Conservation (phyloP, 2,797 vertebrate genomes). For the Catamblyrhynchus diadema region DNA sequence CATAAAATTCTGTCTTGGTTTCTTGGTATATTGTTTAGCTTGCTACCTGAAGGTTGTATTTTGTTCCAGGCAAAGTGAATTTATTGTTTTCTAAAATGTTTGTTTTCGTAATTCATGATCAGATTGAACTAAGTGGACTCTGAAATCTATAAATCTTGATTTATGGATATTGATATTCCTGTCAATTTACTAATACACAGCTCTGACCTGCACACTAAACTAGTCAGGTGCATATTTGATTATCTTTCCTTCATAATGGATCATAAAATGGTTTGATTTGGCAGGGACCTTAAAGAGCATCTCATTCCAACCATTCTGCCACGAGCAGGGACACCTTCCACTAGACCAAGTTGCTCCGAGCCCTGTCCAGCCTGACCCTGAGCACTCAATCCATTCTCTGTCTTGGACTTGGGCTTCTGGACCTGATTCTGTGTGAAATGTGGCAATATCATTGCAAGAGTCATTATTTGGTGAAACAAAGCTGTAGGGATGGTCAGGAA, state of each 20-base stretch:
- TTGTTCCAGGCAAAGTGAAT: background rate
- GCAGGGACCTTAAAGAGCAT: background rate
- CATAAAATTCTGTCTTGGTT: background rate
- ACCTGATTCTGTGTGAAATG: background rate
- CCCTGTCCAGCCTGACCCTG: background rate
- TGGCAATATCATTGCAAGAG: background rate
- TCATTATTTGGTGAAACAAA: background rate
- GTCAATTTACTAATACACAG: slow-evolving; percentile 25
- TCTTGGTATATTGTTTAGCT: background rate
- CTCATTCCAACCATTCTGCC: background rate
- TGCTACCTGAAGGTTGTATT: background rate
- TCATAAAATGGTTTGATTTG: background rate
- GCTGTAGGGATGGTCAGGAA: background rate
- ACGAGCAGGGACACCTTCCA: background rate
- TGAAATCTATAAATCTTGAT: background rate
- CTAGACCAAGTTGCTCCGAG: background rate
- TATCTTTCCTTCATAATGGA: background rate
- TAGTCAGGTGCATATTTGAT: background rate
- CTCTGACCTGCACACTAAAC: background rate
- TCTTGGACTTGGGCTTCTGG: background rate
- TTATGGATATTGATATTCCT: slow-evolving; percentile 42
- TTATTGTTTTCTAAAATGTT: slow-evolving; percentile 10
- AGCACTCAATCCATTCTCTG: background rate
- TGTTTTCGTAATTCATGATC: slow-evolving; percentile 47
- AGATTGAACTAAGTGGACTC: slow-evolving; percentile 17